These are phyloP conservation scores for Apteryx mantelli DNA, from an alignment of 2,113 vertebrate genomes.

Conservation along the genomic window DNA sequence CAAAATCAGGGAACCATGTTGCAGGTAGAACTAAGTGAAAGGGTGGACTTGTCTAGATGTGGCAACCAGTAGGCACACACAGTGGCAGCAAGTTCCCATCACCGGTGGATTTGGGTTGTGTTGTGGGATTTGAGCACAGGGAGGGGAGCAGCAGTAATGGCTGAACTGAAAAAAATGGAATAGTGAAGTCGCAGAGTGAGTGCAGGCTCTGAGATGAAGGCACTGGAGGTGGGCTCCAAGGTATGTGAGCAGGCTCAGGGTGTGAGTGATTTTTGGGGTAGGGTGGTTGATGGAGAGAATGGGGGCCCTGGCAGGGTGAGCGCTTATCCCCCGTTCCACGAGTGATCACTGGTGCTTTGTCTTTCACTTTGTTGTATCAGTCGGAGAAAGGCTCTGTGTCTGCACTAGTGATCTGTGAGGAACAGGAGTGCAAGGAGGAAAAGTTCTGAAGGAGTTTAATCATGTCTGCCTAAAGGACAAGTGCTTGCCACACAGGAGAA, in stretches of 20 bases:
- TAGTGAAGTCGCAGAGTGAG: background rate
- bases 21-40: background rate
- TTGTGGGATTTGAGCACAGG: background rate
- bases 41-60: background rate
- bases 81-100: background rate
- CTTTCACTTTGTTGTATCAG: background rate
- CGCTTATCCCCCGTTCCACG: fast-evolving
- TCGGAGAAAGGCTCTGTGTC: background rate
- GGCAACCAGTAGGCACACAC: background rate
- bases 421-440: background rate
- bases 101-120: background rate
- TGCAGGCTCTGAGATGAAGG: background rate
- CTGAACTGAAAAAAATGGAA: background rate
- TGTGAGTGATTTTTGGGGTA: background rate
- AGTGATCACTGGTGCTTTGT: background rate
- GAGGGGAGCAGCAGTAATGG: background rate
- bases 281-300: background rate
- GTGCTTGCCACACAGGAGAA: background rate
- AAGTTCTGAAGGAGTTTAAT: background rate
- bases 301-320: background rate
- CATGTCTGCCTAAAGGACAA: background rate
- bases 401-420: background rate
- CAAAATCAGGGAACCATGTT: background rate
- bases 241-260: fast-evolving
- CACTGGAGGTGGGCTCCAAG: background rate